A percentile compares a stretch with the other conserved stretches of the same genome.
Evolutionary conservation across 2,113 vertebrate species (phyloP).

Genomic region (Antechinus flavipes): DNA sequence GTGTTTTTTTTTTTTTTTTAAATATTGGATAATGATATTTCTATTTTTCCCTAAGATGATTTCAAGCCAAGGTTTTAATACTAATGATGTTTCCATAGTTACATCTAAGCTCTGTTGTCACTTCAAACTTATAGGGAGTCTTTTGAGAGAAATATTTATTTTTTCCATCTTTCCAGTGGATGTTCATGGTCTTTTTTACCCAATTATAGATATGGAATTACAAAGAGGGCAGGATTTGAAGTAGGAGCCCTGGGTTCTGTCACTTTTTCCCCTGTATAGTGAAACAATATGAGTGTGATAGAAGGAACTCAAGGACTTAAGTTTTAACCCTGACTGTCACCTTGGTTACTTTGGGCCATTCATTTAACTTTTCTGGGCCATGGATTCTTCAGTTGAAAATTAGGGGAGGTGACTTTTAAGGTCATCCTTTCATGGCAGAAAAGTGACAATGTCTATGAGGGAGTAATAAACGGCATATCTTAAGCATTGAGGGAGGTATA

Average conservation of each 20-base stretch:
- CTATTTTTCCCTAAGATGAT: constrained; percentile 45
- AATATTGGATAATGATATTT: constrained; percentile 58
- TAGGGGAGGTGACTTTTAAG: not conserved
- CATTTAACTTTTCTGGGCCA: not conserved
- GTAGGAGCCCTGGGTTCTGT: not conserved
- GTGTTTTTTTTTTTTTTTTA: constrained; percentile 37
- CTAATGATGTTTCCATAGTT: constrained; percentile 70
- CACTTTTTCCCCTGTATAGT: not conserved
- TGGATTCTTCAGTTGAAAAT: not conserved
- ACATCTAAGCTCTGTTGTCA: constrained; percentile 56
- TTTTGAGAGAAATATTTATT: constrained; percentile 36
- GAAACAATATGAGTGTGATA: not conserved
- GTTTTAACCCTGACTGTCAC: not conserved
- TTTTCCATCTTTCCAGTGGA: constrained; percentile 17
- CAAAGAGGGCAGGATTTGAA: not conserved
- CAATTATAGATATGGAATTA: constrained; percentile 42
- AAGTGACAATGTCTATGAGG: not conserved
- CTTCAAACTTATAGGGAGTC: constrained; percentile 33
- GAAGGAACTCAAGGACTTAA: not conserved
- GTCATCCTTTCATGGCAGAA: not conserved
- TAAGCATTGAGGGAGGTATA: not conserved
- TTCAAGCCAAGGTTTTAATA: constrained; percentile 55
- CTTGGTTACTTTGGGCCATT: not conserved
- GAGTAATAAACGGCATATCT: not conserved
- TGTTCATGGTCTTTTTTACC: constrained; percentile 35